phyloP scores from a whole-genome alignment of 2,888 invertebrate species.

The Cryptocheilus praepositus region DNA sequence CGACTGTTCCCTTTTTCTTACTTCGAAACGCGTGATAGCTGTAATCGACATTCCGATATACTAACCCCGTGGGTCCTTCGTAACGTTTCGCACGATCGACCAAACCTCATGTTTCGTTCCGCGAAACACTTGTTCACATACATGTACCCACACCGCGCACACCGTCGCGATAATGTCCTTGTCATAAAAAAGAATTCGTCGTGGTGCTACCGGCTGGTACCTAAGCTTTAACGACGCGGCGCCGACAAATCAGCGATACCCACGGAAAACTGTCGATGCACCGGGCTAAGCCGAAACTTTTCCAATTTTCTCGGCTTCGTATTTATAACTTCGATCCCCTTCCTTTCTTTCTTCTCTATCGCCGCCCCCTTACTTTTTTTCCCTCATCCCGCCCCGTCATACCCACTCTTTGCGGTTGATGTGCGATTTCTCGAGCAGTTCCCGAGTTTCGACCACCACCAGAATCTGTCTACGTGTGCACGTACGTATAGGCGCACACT shows the following conservation, averaged over 20 bases:
- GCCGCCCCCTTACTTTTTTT: conserved; percentile 20
- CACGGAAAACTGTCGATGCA: conserved; percentile 35
- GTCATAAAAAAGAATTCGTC: conserved; percentile 21
- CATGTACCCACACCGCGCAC: not conserved
- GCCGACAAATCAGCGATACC: conserved; percentile 43
- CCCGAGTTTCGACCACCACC: conserved; percentile 1
- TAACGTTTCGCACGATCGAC: no score
- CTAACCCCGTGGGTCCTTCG: no score
- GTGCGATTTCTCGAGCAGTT: conserved; percentile 34
- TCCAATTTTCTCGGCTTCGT: conserved; percentile 64
- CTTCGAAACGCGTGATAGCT: no score
- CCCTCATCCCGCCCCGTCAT: conserved; percentile 17
- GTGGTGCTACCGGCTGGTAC: conserved; percentile 19
- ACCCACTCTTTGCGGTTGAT: conserved; percentile 23
- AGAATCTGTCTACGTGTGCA: no score
- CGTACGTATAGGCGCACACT: no score
- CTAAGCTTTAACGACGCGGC: conserved; percentile 31
- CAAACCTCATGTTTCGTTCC: no score
- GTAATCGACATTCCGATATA: no score
- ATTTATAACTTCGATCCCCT: conserved; percentile 60
- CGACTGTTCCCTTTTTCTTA: no score
- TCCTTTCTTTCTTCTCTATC: conserved; percentile 3
- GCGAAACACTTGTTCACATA: no score
- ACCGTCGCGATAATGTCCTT: conserved; percentile 4
- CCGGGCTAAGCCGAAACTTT: conserved; percentile 54